Percentiles rank a stretch among this genome's conserved stretches.
Conservation (phyloP, 2,113 vertebrate species). For the Sciurus niger region DNA sequence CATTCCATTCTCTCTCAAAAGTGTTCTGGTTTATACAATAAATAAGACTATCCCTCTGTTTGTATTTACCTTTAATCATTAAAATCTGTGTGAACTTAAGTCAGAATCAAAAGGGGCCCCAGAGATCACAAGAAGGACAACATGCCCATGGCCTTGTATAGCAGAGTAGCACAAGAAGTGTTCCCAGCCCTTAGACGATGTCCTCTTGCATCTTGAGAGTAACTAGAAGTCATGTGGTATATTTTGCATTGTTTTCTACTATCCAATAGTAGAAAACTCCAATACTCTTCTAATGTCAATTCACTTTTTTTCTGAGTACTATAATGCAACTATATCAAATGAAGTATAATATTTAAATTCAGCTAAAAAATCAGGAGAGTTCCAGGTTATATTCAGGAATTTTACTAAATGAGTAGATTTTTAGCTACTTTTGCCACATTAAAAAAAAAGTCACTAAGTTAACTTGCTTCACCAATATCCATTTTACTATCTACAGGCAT, state of each 20-base stretch:
- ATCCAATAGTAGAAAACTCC: not conserved
- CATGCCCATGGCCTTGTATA: not conserved
- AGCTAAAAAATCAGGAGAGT: conserved; percentile 48
- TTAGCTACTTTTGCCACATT: not conserved
- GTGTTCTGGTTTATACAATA: not conserved
- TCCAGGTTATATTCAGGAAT: not conserved
- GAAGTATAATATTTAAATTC: not conserved
- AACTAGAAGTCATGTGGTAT: not conserved
- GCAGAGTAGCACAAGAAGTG: not conserved
- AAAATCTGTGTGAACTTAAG: not conserved
- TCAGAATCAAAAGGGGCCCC: not conserved
- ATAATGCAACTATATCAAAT: not conserved
- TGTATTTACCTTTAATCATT: not conserved
- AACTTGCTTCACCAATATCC: not conserved
- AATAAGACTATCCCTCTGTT: not conserved
- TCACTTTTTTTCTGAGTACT: not conserved
- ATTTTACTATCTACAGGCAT: not conserved
- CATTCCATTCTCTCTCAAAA: not conserved
- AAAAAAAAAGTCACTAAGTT: not conserved
- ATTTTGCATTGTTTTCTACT: not conserved
- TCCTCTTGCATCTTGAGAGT: not conserved
- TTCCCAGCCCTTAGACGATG: not conserved
- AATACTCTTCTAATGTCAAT: not conserved
- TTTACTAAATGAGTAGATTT: not conserved
- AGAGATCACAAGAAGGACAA: not conserved